Evolutionary conservation across 2,797 vertebrate species (phyloP), one percentile per base, ranked within the genome.

Genomic region (Crocidura indochinensis): DNA sequence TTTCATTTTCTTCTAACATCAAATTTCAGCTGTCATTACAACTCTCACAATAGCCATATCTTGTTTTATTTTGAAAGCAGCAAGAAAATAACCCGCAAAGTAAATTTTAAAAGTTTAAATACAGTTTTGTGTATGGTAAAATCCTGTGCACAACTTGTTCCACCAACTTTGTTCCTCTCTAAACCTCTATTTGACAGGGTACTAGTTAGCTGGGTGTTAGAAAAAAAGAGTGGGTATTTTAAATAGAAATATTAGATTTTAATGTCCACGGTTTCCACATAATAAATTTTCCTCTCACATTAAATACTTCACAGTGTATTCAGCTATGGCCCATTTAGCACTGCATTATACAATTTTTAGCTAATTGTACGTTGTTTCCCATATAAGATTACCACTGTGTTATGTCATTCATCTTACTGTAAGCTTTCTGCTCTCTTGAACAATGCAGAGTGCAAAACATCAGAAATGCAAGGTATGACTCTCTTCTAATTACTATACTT

Each of bases 291-390:
- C 64, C 72, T 94, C 71, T 89, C 78, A 72, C 20, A 56, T 83
- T 96, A 94, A 90, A 91, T 91, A 82, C 86, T 96, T 93, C 82
- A 93, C 20, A 74, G 62, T 91, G 27, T 84, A 87, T 85, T 96
- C 88, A 88, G 81, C 82, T 87, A 91, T 94, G 90, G 83, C 73
- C 77, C 90, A 94, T 96, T 97, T 96, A 97, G 74, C 79, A 95
- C 3, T 31, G 82, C 2, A 24, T 92, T 95, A 93, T 92, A 93
- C 14, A 84, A 76, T 95, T 96, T 94, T 95, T 90, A 82, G 90
- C 77, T 96, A 96, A 96, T 93, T 94, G 83, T 89, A 91, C 1
- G 0, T 95, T 72, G 88, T 92, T 95, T 96, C 92, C 95, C 67
- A 38, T 94, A 79, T 87, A 83, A 84, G 81, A 95, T 96, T 71